Evolutionary conservation across 2,113 vertebrate species (phyloP).

Genomic region (Triplophysa siluroides): DNA sequence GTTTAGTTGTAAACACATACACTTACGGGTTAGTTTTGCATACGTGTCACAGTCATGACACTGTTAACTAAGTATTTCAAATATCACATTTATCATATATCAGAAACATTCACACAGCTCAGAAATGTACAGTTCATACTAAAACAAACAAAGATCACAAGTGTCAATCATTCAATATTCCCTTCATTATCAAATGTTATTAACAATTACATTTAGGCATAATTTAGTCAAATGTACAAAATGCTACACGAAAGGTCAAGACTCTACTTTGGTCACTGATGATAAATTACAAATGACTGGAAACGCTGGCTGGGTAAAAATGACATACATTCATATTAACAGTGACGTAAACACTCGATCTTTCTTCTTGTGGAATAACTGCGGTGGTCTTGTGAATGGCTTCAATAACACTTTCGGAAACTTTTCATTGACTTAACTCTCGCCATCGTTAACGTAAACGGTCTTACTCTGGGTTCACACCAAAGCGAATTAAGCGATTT

Average conservation of each 20-base stretch:
- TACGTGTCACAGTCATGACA: constrained; percentile 19
- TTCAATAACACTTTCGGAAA: constrained; percentile 19
- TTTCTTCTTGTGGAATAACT: neutral
- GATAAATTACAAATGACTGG: constrained; percentile 12
- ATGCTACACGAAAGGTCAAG: neutral
- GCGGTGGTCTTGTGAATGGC: constrained; percentile 21
- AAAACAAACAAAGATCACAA: neutral
- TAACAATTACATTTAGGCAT: neutral
- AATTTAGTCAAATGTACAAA: constrained; percentile 4
- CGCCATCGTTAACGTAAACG: neutral
- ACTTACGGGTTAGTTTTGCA: constrained; percentile 3
- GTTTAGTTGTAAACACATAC: constrained; percentile 7
- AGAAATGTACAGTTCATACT: neutral
- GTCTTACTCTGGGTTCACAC: too few species aligned
- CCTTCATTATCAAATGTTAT: too few species aligned
- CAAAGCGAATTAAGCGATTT: too few species aligned
- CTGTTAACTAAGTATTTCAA: neutral
- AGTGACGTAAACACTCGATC: neutral
- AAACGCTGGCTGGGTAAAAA: neutral
- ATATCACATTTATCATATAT: constrained; percentile 7
- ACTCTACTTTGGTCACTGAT: constrained; percentile 10
- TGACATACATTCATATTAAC: constrained; percentile 7
- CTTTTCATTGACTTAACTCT: constrained; percentile 21
- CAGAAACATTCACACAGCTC: neutral
- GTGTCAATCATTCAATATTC: constrained; percentile 19